phyloP scores from a whole-genome alignment of 1,140 invertebrate genomes.

The Panulirus ornatus region DNA sequence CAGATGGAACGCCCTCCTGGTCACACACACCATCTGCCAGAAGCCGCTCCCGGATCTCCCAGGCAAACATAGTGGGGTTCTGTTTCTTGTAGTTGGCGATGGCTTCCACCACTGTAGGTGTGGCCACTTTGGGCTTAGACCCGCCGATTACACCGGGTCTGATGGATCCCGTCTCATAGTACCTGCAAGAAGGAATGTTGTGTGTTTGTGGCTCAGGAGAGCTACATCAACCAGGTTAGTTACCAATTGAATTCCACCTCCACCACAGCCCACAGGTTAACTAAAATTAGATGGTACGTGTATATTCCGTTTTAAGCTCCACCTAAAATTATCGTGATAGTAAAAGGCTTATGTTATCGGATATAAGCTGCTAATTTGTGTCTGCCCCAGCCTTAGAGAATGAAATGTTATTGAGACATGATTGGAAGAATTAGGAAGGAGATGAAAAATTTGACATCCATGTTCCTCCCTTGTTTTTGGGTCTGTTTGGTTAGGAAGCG shows the following conservation, averaged over 20 bases:
- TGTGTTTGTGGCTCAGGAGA: conserved; percentile 23
- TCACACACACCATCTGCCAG: conserved; percentile 91
- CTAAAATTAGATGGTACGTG: too few relatives aligned
- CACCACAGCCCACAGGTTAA: background rate
- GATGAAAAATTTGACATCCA: too few relatives aligned
- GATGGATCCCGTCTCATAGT: conserved; percentile 95
- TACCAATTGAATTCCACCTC: background rate
- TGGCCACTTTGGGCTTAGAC: conserved; percentile 92
- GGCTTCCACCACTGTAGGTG: conserved; percentile 93
- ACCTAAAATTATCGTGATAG: too few relatives aligned
- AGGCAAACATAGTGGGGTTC: conserved; percentile 94
- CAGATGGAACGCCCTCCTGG: conserved; percentile 85
- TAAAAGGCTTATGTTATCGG: too few relatives aligned
- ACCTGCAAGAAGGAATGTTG: conserved; percentile 80
- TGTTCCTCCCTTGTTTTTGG: too few relatives aligned
- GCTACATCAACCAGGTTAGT: conserved; percentile 41
- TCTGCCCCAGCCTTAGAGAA: too few relatives aligned
- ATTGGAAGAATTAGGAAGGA: too few relatives aligned
- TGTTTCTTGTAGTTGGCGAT: conserved; percentile 94
- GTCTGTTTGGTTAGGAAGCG: too few relatives aligned
- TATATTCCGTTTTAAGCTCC: too few relatives aligned
- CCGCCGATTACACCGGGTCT: conserved; percentile 94
- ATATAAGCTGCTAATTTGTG: too few relatives aligned
- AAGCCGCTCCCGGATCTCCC: conserved; percentile 93
- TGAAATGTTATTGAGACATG: too few relatives aligned